Conservation (phyloP, 2,888 invertebrate species). For the Ganaspis brasiliensis region DNA sequence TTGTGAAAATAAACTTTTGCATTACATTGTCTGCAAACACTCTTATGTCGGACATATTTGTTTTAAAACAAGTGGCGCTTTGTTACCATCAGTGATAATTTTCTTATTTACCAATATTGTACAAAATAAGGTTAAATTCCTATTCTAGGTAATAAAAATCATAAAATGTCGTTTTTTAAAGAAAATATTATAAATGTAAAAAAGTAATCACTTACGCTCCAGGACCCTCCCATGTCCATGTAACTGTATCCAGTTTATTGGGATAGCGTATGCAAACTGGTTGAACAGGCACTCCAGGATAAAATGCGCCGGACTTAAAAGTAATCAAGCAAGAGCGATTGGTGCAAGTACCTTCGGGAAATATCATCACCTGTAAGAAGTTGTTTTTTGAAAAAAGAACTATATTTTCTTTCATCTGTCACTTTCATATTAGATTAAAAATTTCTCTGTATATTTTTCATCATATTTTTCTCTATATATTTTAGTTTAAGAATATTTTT, state of each 20-base stretch:
- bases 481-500: too few species aligned
- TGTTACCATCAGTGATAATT: too few species aligned
- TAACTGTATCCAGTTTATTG: constrained; percentile 93
- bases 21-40: too few species aligned
- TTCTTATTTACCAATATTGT: too few species aligned
- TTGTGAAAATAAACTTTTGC: too few species aligned
- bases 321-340: constrained; percentile 95
- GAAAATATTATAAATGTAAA: constrained; percentile 22
- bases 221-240: constrained; percentile 98
- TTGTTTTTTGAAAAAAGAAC: neutral
- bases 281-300: constrained; percentile 97
- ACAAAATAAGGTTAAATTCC: too few species aligned
- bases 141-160: too few species aligned
- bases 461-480: too few species aligned
- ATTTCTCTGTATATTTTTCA: too few species aligned
- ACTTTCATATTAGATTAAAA: neutral
- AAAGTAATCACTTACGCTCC: constrained; percentile 89
- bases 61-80: too few species aligned
- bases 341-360: constrained; percentile 98
- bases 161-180: neutral
- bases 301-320: constrained; percentile 96
- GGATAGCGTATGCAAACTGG: constrained; percentile 96
- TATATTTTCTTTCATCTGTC: neutral
- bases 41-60: too few species aligned
- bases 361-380: constrained; percentile 89